phyloP scores from a whole-genome alignment of 1,140 invertebrate species.

The Agrypnia vestita region DNA sequence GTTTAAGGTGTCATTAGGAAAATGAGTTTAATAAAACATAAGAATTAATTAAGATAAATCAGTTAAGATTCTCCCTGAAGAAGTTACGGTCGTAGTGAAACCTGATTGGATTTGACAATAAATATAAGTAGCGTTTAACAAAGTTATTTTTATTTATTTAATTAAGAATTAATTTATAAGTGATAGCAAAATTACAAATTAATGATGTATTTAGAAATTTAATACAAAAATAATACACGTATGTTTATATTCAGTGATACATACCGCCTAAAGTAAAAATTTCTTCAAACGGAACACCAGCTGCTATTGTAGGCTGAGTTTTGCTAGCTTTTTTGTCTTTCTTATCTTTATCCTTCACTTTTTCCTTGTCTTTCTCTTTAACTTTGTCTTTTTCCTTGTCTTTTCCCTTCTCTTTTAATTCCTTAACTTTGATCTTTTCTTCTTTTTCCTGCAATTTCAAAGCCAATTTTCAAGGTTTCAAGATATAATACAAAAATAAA shows the following conservation, averaged over 20 bases:
- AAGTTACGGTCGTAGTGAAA: no score
- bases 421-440: constrained; percentile 72
- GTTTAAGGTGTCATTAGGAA: no score
- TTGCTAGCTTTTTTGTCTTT: constrained; percentile 81
- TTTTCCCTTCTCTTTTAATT: constrained; percentile 70
- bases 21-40: no score
- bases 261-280: constrained; percentile 78
- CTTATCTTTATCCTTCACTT: constrained; percentile 84
- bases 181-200: not conserved
- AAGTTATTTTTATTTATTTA: no score
- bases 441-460: constrained; percentile 71
- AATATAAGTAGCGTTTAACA: no score
- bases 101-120: no score
- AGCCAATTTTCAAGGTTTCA: no score
- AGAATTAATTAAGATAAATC: no score
- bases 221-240: not conserved
- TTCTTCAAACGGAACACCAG: constrained; percentile 75
- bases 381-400: constrained; percentile 74
- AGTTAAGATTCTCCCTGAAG: no score
- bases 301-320: constrained; percentile 68
- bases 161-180: no score
- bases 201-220: not conserved
- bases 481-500: no score
- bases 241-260: constrained; percentile 27
- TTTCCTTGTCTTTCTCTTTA: constrained; percentile 72